Evolutionary conservation across 2,113 vertebrate species (phyloP), one percentile per base, ranked within the genome.

Genomic region (Aythya baeri): DNA sequence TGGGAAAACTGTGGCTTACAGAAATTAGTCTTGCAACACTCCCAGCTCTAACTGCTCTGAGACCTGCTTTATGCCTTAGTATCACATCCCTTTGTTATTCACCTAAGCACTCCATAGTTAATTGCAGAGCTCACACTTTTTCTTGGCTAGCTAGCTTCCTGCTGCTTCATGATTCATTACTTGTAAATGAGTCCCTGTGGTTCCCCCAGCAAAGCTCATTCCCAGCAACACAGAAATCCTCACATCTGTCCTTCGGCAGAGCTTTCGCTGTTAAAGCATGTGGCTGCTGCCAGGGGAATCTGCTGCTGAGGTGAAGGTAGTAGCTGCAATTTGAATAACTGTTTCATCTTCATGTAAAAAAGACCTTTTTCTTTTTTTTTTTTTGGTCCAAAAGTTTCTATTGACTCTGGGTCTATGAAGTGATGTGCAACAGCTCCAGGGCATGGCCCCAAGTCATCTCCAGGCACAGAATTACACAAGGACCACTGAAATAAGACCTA

Each of bases 71-170:
- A 67, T 93, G 88, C 88, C 77, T 71, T 15, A 32, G 21, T 50
- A 74, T 75, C 21, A 17, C 46, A 36, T 22, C 22, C 59, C 91
- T 92, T 96, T 90, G 83, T 88, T 94, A 94, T 91, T 93, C 96
- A 96, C 94, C 88, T 96, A 49, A 83, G 79, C 70, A 52, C 83
- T 90, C 72, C 36, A 5, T 3, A 38, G 83, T 72, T 94, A 93
- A 96, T 94, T 93, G 92, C 95, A 93, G 94, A 91, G 92, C 92
- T 95, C 96, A 95, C 95, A 65, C 91, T 92, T 95, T 91, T 58
- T 41, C 94, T 94, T 81, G 95, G 80, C 92, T 63, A 41, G 43
- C 73, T 71, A 5, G 12, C 76, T 91, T 93, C 95, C 94, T 95
- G 95, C 92, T 95, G 95, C 36, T 93, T 92, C 91, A 72, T 88